Conservation (phyloP, 2,797 vertebrate species). For the Amphiprion clarkii region DNA sequence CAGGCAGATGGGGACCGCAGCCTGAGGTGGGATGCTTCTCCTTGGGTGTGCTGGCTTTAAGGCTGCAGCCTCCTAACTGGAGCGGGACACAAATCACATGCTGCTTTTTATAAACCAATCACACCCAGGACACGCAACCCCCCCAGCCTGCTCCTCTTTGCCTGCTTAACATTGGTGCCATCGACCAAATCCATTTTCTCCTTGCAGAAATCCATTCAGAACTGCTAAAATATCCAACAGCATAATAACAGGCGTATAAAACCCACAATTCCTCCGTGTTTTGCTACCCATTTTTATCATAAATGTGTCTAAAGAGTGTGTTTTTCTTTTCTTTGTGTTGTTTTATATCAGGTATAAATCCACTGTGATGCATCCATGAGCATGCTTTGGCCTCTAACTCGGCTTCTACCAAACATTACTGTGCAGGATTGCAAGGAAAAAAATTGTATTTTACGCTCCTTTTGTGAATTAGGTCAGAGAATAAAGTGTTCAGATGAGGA, state of each 20-base stretch:
- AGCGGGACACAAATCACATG: constrained; percentile 48
- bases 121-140: constrained; percentile 18
- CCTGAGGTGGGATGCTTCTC: constrained; percentile 64
- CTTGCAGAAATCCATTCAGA: constrained; percentile 16
- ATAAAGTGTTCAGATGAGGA: constrained; percentile 18
- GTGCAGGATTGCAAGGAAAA: background rate
- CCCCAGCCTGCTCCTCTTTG: background rate
- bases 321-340: background rate
- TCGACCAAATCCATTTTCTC: background rate
- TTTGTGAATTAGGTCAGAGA: constrained; percentile 37
- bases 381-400: constrained; percentile 2
- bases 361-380: constrained; percentile 3
- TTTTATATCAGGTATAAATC: background rate
- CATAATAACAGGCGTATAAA: background rate
- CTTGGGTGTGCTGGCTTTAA: constrained; percentile 63
- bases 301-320: background rate
- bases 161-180: background rate
- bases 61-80: constrained; percentile 61
- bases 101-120: constrained; percentile 44
- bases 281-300: background rate
- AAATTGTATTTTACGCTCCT: constrained; percentile 28
- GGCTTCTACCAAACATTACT: background rate
- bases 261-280: background rate
- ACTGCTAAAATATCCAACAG: background rate
- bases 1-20: constrained; percentile 65